phyloP scores from a whole-genome alignment of 2,113 vertebrate species.

The Rhipidura dahli region DNA sequence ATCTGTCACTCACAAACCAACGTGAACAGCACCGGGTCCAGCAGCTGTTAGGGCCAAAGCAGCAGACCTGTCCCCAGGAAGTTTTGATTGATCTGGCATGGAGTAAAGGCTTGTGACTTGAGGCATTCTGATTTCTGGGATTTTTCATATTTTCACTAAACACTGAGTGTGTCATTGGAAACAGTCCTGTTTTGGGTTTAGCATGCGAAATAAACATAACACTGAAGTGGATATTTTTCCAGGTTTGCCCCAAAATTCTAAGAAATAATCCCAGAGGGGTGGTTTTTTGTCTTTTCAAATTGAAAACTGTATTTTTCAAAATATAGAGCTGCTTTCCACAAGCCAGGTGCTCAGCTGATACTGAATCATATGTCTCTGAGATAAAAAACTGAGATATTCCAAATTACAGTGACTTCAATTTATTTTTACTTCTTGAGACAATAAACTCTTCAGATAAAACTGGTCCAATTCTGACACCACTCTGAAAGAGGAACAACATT shows the following conservation, averaged over 20 bases:
- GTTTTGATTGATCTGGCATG: neutral
- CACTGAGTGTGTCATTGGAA: neutral
- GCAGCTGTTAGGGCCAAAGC: neutral
- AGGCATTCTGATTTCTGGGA: neutral
- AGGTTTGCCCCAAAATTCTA: neutral
- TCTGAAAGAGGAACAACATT: neutral
- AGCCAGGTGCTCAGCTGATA: neutral
- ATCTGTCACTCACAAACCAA: neutral
- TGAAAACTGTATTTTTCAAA: neutral
- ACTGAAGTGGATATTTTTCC: neutral
- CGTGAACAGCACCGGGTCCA: fast-evolving
- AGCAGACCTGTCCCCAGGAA: neutral
- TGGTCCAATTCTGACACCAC: neutral
- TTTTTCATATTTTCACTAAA: neutral
- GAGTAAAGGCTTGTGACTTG: neutral
- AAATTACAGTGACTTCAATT: neutral
- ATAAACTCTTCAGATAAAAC: neutral
- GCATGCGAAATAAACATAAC: neutral
- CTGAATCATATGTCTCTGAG: neutral
- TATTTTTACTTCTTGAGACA: neutral
- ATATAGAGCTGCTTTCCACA: neutral
- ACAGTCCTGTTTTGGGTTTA: neutral
- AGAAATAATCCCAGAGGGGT: neutral
- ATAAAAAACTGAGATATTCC: neutral
- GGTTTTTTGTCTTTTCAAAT: neutral